These are phyloP conservation scores for Gopherus evgoodei DNA, from an alignment of 2,113 vertebrate species.

Conservation along the genomic window DNA sequence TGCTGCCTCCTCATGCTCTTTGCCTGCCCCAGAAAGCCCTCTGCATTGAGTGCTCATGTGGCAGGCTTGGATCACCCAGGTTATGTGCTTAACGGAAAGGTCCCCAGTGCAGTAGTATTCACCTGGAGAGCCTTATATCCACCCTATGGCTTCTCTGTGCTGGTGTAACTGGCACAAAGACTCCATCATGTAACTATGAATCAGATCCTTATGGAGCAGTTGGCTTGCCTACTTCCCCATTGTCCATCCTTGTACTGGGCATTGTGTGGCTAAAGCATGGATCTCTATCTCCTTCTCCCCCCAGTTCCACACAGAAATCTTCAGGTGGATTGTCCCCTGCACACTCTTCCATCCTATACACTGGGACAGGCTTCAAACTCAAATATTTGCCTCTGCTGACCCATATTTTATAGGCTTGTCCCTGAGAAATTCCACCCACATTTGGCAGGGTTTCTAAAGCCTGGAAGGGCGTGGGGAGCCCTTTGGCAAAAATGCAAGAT, in stretches of 20 bases:
- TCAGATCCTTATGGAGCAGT: constrained; percentile 34
- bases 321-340: not conserved
- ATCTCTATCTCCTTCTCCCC: not conserved
- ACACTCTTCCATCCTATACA: constrained; percentile 6
- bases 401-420: not conserved
- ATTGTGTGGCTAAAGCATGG: not conserved
- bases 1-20: not conserved
- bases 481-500: not conserved
- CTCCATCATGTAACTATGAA: fast-evolving
- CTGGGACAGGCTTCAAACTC: not conserved
- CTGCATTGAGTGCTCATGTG: not conserved
- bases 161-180: constrained; percentile 21
- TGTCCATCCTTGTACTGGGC: not conserved
- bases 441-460: not conserved
- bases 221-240: constrained; percentile 29
- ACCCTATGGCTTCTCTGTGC: not conserved
- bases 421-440: not conserved
- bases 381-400: not conserved
- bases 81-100: not conserved
- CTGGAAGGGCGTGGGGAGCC: not conserved
- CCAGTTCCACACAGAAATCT: constrained; percentile 1
- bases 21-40: not conserved
- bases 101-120: not conserved
- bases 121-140: not conserved
- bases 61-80: not conserved